phyloP scores from a whole-genome alignment of 2,113 vertebrate genomes.

The Taxidea taxus region DNA sequence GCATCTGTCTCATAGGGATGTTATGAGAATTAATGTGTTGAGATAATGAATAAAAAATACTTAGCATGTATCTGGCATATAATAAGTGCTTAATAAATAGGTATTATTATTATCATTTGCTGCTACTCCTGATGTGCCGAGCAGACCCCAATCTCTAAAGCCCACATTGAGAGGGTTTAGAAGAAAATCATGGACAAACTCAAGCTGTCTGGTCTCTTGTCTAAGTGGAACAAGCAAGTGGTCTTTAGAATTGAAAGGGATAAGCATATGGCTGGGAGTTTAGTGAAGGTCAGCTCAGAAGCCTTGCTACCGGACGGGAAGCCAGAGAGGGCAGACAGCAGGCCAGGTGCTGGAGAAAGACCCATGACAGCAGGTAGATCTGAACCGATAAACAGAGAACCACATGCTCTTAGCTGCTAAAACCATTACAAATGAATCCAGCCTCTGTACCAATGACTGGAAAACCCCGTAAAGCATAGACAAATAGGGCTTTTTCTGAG shows the following conservation, averaged over 20 bases:
- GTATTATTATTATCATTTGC: neutral
- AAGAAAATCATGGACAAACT: neutral
- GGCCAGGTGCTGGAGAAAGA: neutral
- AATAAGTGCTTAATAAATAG: neutral
- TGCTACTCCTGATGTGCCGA: neutral
- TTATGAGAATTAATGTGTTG: neutral
- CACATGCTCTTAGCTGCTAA: neutral
- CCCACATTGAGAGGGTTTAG: accelerated
- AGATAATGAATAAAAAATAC: neutral
- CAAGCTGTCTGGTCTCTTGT: neutral
- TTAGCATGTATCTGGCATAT: neutral
- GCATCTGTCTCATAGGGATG: neutral
- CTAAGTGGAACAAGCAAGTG: neutral
- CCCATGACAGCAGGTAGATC: neutral
- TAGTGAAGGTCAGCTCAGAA: neutral
- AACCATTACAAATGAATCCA: neutral
- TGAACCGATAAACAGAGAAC: neutral
- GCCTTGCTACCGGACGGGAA: neutral
- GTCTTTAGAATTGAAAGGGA: neutral
- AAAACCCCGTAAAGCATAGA: neutral
- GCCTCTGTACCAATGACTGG: neutral
- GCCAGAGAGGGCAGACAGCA: neutral
- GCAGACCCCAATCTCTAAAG: neutral
- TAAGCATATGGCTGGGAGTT: neutral
- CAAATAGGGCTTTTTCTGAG: neutral